phyloP scores from a whole-genome alignment of 2,113 vertebrate species.

The Pavo muticus region DNA sequence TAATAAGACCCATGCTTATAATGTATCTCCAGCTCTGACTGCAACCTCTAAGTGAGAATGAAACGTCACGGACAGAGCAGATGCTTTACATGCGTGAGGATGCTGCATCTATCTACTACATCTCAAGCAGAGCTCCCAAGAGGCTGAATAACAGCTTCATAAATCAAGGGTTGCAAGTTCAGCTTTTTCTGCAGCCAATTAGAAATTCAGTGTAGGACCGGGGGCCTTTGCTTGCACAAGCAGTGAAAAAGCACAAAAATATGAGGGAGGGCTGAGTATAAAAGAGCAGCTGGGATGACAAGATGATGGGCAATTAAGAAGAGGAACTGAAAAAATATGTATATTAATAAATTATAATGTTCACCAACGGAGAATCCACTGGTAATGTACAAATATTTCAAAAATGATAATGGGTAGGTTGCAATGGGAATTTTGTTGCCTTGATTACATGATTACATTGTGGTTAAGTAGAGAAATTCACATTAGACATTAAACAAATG shows the following conservation, averaged over 20 bases:
- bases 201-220: not conserved
- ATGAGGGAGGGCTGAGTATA: not conserved
- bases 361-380: not conserved
- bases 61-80: conserved; percentile 4
- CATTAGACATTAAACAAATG: not conserved
- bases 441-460: not conserved
- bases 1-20: not conserved
- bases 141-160: conserved; percentile 45
- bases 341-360: not conserved
- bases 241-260: not conserved
- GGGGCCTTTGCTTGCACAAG: not conserved
- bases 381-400: not conserved
- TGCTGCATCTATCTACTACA: not conserved
- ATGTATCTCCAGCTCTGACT: not conserved
- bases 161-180: conserved; percentile 44
- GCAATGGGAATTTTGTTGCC: not conserved
- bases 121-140: conserved; percentile 42
- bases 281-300: not conserved
- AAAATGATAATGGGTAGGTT: not conserved
- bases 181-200: conserved; percentile 30
- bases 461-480: not conserved
- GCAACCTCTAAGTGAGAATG: not conserved
- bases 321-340: not conserved
- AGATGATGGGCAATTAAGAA: conserved; percentile 18
- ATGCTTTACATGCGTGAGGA: conserved; percentile 42